Percentiles rank a stretch among this genome's conserved stretches.
These are phyloP conservation scores for Sycophaga agraensis DNA, from an alignment of 1,140 invertebrate genomes.

Conservation along the genomic window DNA sequence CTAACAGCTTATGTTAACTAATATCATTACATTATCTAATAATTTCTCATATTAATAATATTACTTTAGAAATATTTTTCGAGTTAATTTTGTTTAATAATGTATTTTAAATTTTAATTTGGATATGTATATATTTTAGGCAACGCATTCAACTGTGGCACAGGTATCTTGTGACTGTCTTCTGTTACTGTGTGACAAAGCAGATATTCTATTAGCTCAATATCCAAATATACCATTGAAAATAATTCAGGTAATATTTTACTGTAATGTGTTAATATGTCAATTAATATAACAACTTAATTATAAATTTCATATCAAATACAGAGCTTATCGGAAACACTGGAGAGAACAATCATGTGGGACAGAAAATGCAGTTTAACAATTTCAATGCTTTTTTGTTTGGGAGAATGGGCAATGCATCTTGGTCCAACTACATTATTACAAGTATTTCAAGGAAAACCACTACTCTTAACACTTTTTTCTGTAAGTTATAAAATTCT, in stretches of 20 bases:
- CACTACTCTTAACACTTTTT: constrained; percentile 66
- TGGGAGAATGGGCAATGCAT: constrained; percentile 92
- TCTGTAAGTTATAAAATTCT: constrained; percentile 51
- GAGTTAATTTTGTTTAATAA: neutral
- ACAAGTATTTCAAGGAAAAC: constrained; percentile 55
- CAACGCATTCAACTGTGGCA: constrained; percentile 80
- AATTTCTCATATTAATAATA: neutral
- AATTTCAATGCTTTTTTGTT: constrained; percentile 82
- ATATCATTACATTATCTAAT: constrained; percentile 7
- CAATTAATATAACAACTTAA: constrained; percentile 3
- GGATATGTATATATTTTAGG: constrained; percentile 56
- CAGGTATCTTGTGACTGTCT: constrained; percentile 87
- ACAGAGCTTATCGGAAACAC: constrained; percentile 63
- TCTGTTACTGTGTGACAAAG: constrained; percentile 78
- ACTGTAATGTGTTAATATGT: too few species aligned
- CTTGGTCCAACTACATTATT: constrained; percentile 60
- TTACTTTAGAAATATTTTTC: neutral
- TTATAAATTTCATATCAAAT: constrained; percentile 13
- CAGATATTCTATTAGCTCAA: constrained; percentile 69
- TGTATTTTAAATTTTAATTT: neutral
- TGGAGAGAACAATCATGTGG: constrained; percentile 59
- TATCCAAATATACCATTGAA: constrained; percentile 78
- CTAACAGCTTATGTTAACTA: constrained; percentile 15
- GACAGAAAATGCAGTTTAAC: constrained; percentile 64
- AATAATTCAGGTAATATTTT: constrained; percentile 66